Evolutionary conservation across 2,113 vertebrate genomes (phyloP).

Genomic region (Ctenomys sociabilis): DNA sequence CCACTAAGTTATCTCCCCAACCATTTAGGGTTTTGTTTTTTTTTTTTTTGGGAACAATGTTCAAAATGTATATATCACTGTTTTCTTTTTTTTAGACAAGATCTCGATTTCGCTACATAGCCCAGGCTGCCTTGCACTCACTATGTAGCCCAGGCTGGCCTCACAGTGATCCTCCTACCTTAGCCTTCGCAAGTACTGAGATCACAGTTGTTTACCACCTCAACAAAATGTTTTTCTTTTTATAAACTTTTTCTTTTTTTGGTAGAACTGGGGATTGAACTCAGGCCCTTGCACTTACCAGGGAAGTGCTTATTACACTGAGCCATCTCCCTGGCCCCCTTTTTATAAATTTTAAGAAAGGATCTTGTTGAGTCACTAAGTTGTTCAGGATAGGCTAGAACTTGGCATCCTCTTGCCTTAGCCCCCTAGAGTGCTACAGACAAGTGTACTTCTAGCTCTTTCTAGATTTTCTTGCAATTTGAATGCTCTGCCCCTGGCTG

Average conservation of each 20-base stretch:
- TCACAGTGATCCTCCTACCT: not conserved
- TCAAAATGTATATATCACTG: not conserved
- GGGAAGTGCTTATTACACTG: too few relatives aligned
- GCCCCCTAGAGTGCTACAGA: not conserved
- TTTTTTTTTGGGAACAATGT: constrained; percentile 5
- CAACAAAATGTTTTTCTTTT: too few relatives aligned
- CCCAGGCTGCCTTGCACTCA: not conserved
- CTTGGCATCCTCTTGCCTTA: not conserved
- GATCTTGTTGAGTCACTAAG: not conserved
- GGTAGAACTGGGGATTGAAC: too few relatives aligned
- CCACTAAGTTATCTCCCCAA: too few relatives aligned
- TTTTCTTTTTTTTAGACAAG: not conserved
- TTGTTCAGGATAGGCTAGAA: not conserved
- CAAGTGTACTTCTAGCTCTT: not conserved
- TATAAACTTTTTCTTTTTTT: too few relatives aligned
- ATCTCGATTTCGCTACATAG: not conserved
- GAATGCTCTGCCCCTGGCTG: not conserved
- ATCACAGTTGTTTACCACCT: not conserved
- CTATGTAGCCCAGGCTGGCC: not conserved
- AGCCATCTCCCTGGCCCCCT: too few relatives aligned
- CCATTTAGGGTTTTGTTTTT: not conserved
- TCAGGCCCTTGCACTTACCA: too few relatives aligned
- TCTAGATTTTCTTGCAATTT: constrained; percentile 24
- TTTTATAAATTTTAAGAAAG: not conserved
- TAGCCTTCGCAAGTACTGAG: not conserved